Conservation (phyloP, 2,113 vertebrate species). For the Brachyhypopomus occidentalis region DNA sequence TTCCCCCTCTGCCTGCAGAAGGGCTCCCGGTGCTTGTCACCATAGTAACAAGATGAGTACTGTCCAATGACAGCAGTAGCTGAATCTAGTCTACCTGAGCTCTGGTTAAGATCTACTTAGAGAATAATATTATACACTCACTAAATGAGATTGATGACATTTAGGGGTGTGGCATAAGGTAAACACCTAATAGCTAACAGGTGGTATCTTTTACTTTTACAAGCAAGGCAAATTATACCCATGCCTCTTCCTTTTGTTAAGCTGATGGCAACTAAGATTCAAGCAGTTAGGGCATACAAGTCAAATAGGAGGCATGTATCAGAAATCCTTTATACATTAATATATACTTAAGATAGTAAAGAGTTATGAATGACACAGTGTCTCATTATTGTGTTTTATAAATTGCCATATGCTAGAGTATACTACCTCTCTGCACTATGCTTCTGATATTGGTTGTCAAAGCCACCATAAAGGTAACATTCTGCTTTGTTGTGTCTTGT, state of each 20-base stretch:
- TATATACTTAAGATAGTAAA: background rate
- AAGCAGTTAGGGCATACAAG: background rate
- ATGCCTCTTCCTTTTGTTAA: background rate
- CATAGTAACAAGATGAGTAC: constrained; percentile 56
- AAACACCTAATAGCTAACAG: background rate
- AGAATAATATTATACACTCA: background rate
- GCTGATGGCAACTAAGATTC: background rate
- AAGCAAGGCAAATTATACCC: background rate
- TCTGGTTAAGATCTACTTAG: constrained; percentile 12
- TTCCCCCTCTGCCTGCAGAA: constrained; percentile 29
- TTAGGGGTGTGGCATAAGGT: background rate
- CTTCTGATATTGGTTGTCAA: background rate
- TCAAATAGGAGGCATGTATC: background rate
- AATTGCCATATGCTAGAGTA: background rate
- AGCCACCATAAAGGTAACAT: background rate
- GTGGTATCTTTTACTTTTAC: background rate
- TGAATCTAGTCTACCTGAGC: constrained; percentile 4
- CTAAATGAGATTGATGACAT: background rate
- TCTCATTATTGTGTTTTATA: too few relatives aligned
- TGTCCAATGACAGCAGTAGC: constrained; percentile 42
- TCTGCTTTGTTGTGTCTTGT: background rate
- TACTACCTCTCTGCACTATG: background rate
- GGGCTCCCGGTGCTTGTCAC: constrained; percentile 46
- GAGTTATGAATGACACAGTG: background rate
- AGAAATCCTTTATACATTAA: background rate